Evolutionary conservation across 30 jellyfish, hydroid and myxozoan genomes (phyloP).

Genomic region (Turritopsis dohrnii): DNA sequence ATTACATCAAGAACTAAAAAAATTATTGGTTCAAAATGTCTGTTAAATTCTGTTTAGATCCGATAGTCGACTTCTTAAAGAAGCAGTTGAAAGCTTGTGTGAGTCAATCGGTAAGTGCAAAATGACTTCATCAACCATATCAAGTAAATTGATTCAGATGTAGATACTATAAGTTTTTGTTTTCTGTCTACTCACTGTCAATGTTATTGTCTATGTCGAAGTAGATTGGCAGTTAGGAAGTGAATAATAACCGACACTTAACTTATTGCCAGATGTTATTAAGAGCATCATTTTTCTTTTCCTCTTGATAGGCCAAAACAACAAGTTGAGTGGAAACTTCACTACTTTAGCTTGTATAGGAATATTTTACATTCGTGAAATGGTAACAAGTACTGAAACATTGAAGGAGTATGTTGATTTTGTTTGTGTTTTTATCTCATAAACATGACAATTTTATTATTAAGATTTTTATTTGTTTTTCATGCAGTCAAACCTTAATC

Average conservation of each 20-base stretch:
- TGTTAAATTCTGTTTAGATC: conserved; percentile 20
- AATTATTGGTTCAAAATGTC: neutral
- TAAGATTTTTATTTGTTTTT: neutral
- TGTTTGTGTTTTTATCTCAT: neutral
- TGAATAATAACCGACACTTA: neutral
- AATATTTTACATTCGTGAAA: conserved; percentile 38
- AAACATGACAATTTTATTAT: no score
- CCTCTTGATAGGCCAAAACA: conserved; percentile 49
- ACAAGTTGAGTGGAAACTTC: conserved; percentile 64
- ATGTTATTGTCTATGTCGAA: neutral
- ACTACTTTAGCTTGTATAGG: conserved; percentile 62
- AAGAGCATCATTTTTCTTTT: no score
- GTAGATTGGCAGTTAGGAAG: neutral
- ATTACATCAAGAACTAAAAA: no score
- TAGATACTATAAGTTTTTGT: no score
- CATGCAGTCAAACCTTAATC: conserved; percentile 29
- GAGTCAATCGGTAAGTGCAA: neutral
- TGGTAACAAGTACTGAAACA: conserved; percentile 26
- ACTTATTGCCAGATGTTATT: neutral
- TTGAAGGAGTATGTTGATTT: neutral
- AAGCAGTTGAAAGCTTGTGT: conserved; percentile 2
- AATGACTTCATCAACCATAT: neutral
- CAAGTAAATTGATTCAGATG: no score
- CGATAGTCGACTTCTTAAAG: neutral
- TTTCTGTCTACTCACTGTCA: neutral